These are phyloP conservation scores for Tretioscincus oriximinensis DNA, from an alignment of 2,113 vertebrate species.

Conservation along the genomic window DNA sequence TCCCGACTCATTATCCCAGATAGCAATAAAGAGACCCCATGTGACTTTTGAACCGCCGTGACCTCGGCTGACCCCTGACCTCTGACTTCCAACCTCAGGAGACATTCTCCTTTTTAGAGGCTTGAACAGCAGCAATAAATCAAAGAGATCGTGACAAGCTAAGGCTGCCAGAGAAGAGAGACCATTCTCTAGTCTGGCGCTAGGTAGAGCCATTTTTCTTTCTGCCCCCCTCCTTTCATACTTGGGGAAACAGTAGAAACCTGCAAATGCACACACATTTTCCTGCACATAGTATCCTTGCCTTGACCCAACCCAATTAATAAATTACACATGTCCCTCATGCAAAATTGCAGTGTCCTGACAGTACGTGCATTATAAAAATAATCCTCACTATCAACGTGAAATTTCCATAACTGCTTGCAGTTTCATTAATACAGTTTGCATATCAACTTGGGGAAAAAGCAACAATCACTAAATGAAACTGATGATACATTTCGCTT, in stretches of 20 bases:
- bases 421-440: too few species aligned
- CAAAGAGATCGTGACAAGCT: constrained; percentile 48
- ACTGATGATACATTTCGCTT: too few species aligned
- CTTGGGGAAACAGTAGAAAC: neutral
- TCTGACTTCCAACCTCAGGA: constrained; percentile 44
- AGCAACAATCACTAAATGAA: too few species aligned
- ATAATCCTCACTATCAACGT: too few species aligned
- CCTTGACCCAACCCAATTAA: neutral
- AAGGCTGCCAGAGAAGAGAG: constrained; percentile 1
- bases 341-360: too few species aligned
- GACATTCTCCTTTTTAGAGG: neutral
- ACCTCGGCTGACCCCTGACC: constrained; percentile 67
- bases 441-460: too few species aligned
- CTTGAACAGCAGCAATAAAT: constrained; percentile 1
- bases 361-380: too few species aligned
- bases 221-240: too few species aligned
- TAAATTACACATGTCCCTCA: too few species aligned
- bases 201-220: neutral
- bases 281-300: neutral
- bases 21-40: constrained; percentile 62
- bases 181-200: neutral
- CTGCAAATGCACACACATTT: neutral
- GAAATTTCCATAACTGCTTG: too few species aligned
- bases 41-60: constrained; percentile 74
- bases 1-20: constrained; percentile 67